These are phyloP conservation scores for Pardalotus punctatus DNA, from an alignment of 2,113 vertebrate species.

Conservation along the genomic window DNA sequence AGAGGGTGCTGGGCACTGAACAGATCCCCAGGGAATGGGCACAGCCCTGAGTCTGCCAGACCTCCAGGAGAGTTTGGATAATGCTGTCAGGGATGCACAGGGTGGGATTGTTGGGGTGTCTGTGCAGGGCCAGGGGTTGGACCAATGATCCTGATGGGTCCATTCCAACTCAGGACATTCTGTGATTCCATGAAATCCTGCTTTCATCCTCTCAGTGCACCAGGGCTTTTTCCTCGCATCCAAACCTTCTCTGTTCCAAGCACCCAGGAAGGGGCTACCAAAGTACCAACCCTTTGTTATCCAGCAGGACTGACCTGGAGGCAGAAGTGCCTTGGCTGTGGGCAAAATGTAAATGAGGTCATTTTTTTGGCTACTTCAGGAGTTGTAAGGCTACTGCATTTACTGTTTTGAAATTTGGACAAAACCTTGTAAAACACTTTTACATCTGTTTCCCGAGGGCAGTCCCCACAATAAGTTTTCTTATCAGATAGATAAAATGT, in stretches of 20 bases:
- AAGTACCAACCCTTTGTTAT: neutral
- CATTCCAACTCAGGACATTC: neutral
- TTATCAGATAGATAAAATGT: neutral
- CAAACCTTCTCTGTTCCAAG: neutral
- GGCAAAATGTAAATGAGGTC: neutral
- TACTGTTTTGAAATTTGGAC: neutral
- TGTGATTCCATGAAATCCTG: neutral
- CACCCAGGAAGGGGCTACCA: neutral
- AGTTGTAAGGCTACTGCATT: neutral
- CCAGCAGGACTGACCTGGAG: neutral
- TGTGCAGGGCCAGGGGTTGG: neutral
- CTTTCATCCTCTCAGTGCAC: neutral
- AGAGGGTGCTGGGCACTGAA: neutral
- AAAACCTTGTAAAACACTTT: neutral
- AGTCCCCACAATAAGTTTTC: neutral
- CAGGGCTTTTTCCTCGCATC: neutral
- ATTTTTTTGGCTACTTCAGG: neutral
- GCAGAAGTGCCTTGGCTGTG: neutral
- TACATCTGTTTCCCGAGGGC: neutral
- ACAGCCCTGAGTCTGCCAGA: rapidly evolving
- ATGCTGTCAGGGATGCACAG: rapidly evolving
- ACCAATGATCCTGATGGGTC: neutral
- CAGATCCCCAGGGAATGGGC: neutral
- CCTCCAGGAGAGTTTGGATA: rapidly evolving
- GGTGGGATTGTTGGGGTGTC: neutral